Evolutionary conservation across 2,797 vertebrate genomes (phyloP).

Genomic region (Melanitta fusca): DNA sequence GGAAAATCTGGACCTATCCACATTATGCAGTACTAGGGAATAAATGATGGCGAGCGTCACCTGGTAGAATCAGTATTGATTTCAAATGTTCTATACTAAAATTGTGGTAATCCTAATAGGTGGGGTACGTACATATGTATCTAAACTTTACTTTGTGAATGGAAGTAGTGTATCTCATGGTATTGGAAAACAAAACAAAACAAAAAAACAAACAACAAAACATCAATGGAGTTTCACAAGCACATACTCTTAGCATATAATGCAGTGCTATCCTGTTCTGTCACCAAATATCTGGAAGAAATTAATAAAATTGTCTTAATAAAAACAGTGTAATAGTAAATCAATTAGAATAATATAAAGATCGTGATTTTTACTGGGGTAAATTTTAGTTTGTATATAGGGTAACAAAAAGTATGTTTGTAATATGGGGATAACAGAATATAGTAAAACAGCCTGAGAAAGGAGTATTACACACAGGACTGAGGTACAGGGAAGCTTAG

Average conservation of each 20-base stretch:
- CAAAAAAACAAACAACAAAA: no score
- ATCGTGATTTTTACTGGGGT: not conserved
- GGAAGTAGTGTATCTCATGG: not conserved
- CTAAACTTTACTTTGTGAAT: not conserved
- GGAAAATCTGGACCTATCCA: not conserved
- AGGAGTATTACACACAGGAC: not conserved
- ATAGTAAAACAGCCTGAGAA: accelerated
- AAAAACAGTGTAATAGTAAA: not conserved
- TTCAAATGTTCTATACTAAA: not conserved
- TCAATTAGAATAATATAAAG: not conserved
- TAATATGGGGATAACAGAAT: not conserved
- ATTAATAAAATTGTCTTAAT: not conserved
- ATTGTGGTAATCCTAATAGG: not conserved
- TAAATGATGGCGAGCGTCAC: not conserved
- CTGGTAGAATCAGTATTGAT: not conserved
- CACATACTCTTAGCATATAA: accelerated
- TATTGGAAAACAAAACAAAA: not conserved
- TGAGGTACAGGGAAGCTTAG: not conserved
- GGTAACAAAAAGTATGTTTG: not conserved
- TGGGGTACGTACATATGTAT: not conserved
- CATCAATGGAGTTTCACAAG: not conserved
- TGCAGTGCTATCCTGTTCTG: not conserved
- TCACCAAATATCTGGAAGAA: not conserved
- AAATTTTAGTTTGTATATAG: not conserved
- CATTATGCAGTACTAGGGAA: accelerated